phyloP scores from a whole-genome alignment of 2,113 vertebrate genomes.

The Tenebrosternarchus preto region DNA sequence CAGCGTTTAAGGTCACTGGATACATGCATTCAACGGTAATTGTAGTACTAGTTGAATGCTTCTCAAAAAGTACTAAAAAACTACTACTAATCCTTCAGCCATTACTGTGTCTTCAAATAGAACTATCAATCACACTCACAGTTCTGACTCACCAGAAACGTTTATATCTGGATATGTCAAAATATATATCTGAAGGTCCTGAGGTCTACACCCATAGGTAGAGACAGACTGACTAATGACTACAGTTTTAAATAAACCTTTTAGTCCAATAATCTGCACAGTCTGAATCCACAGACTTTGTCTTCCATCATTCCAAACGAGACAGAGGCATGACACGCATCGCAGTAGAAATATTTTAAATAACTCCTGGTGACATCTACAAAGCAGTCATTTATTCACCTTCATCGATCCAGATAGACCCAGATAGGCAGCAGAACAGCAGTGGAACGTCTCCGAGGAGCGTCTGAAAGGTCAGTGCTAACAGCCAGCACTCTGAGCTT shows the following conservation, averaged over 20 bases:
- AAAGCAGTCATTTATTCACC: not conserved
- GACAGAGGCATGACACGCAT: not conserved
- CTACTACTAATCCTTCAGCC: not conserved
- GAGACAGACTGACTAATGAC: not conserved
- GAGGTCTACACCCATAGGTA: not conserved
- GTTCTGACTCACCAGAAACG: too few relatives aligned
- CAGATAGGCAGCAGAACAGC: not conserved
- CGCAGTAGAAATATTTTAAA: not conserved
- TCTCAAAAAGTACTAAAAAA: not conserved
- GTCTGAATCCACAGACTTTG: not conserved
- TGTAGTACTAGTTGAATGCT: not conserved
- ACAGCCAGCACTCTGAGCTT: too few relatives aligned
- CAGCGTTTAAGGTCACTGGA: not conserved
- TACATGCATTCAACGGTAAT: not conserved
- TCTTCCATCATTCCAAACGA: not conserved
- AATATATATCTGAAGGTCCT: too few relatives aligned
- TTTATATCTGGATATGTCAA: too few relatives aligned
- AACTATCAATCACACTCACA: not conserved
- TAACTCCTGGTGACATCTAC: not conserved
- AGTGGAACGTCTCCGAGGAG: not conserved
- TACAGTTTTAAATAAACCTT: slow-evolving; percentile 15
- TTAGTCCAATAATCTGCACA: not conserved
- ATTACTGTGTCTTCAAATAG: not conserved
- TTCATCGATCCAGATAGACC: not conserved
- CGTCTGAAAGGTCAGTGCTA: not conserved